Evolutionary conservation across 2,113 vertebrate species (phyloP), one percentile per base, ranked within the genome.

Genomic region (Eurypyga helias): DNA sequence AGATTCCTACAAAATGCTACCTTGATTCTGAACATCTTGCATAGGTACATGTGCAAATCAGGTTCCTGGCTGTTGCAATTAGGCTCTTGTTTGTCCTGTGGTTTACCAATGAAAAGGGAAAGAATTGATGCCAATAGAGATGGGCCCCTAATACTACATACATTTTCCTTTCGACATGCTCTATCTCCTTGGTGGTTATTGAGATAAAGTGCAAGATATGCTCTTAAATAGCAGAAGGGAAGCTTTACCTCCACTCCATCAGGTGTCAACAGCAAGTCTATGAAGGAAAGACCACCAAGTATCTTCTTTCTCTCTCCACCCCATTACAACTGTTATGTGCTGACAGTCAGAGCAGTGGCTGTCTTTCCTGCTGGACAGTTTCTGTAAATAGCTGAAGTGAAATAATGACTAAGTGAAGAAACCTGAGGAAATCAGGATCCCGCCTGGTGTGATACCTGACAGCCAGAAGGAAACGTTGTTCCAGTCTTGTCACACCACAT

Each of bases 331-430:
- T 57, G 26, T 38, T 79, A 65, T 33, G 25, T 23, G 52, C 46
- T 83, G 66, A 75, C 49, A 90, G 46, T 69, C 83, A 94, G 65
- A 60, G 14, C 38, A 48, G 60, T 69, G 46, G 17, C 24, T 96
- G 36, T 70, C 54, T 87, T 95, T 96, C n/a, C 58, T 90, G 58
- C 23, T 64, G 57, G 77, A 79, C 26, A 13, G 29, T 66, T 88
- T 85, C 89, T 84, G 51, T 89, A 96, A 96, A 81, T 55, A 96
- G 77, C 38, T 92, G 67, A 89, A 85, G 36, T 55, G 48, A 91
- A 96, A 89, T 92, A 87, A 94, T 89, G 55, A 69, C 51, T 91
- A 89, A 76, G 90, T 64, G 66, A 94, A 73, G 85, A 95, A 96
- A 89, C 38, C 5, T 1, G 5, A 72, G 83, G 77, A 92, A 89